Evolutionary conservation across 2,113 vertebrate genomes (phyloP), one percentile per base, ranked within the genome.

Genomic region (Todiramphus saurophagus): DNA sequence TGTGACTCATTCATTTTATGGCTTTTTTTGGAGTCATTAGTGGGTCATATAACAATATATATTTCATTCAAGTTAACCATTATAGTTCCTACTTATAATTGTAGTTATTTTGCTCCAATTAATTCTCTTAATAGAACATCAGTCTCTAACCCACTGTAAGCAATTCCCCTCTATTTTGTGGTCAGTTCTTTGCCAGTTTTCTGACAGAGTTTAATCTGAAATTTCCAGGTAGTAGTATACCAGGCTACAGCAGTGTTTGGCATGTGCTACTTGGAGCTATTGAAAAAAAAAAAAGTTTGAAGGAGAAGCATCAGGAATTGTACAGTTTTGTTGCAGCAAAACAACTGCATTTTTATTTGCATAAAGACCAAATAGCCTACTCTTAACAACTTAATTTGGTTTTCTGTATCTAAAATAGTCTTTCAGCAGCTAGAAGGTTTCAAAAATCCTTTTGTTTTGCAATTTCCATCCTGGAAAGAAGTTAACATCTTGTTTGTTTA

Each of bases 21-120:
- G 60, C 66, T 91, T 89, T 91, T 77, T 93, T 69, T 93, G 19
- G 73, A 96, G 55, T 89, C 77, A 58, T 94, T 93, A 94, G 21
- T 84, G 70, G 89, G 83, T 95, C 89, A 83, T 50, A 70, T 50
- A 90, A 56, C 60, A 89, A 70, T 79, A 90, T 91, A 81, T 79
- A 84, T 90, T 87, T 94, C 66, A 82, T 93, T 94, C 59, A 89
- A 17, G 7, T 67, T 92, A 79, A 79, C 74, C 62, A 70, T 91
- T 96, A 86, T 69, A 77, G 41, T 80, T 56, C 25, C 51, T 78
- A 51, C 62, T 16, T 92, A 55, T 73, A 91, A 77, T 18, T 83
- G 68, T 63, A 89, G 63, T 13, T 82, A 37, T 79, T 95, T 94
- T 89, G 55, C 24, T 91, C 75, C 63, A 87, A 44, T 75, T 87